Conservation (phyloP, 2,113 vertebrate genomes). For the Equus quagga region DNA sequence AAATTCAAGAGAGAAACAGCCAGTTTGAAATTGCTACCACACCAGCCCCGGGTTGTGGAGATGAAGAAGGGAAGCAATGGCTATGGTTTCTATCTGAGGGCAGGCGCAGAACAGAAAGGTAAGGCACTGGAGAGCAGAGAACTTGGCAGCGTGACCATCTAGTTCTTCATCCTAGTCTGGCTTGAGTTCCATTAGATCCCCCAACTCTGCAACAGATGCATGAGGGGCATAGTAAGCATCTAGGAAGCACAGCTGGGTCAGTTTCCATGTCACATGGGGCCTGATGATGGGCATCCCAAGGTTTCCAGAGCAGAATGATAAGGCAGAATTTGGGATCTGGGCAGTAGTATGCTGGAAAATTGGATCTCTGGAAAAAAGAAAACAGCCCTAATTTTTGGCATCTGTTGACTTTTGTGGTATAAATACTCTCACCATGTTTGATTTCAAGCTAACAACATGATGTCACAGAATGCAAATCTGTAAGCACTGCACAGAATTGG, state of each 20-base stretch:
- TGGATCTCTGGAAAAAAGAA: background rate
- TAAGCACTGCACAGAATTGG: background rate
- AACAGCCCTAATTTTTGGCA: background rate
- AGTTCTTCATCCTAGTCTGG: background rate
- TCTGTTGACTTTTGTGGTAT: background rate
- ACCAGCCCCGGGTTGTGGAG: constrained; percentile 88
- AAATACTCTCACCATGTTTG: background rate
- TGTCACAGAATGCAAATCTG: background rate
- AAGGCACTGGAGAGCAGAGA: constrained; percentile 28
- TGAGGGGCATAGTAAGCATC: background rate
- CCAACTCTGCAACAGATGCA: background rate
- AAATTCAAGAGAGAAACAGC: constrained; percentile 86
- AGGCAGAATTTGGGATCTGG: background rate
- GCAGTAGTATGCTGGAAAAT: background rate
- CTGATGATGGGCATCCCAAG: background rate
- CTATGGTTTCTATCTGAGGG: constrained; percentile 93
- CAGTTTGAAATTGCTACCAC: constrained; percentile 89
- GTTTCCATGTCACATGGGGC: background rate
- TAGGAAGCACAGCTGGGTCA: background rate
- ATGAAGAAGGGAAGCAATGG: constrained; percentile 89
- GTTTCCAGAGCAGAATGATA: background rate
- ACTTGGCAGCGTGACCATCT: too few relatives aligned
- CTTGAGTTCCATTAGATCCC: background rate
- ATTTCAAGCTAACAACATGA: background rate
- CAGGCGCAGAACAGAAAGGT: constrained; percentile 86